A percentile compares a stretch with the other conserved stretches of the same genome.
phyloP scores from a whole-genome alignment of 2,113 vertebrate species.

The Microcebus tavaratra region DNA sequence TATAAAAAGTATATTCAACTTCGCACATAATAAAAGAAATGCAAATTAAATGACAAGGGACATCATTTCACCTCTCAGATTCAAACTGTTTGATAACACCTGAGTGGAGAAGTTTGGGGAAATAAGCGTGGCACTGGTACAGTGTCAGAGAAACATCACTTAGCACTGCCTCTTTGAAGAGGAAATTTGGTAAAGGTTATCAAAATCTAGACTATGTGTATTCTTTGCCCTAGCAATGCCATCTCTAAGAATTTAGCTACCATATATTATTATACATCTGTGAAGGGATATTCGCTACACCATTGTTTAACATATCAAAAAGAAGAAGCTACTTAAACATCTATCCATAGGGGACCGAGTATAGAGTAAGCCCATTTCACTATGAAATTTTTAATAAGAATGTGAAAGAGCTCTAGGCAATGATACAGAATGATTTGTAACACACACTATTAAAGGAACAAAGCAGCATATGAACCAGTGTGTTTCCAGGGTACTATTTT shows the following conservation, averaged over 20 bases:
- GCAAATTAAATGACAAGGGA: background rate
- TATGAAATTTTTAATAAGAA: background rate
- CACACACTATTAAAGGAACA: background rate
- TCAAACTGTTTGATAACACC: background rate
- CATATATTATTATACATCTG: background rate
- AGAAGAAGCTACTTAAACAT: background rate
- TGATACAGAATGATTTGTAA: background rate
- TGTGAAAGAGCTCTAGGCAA: background rate
- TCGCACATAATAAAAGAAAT: background rate
- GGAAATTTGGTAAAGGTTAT: background rate
- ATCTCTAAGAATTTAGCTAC: background rate
- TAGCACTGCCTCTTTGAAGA: background rate
- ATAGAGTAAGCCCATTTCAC: background rate
- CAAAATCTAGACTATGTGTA: background rate
- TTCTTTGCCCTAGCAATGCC: background rate
- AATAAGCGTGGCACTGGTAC: accelerated
- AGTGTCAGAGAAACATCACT: no score
- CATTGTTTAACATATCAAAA: background rate
- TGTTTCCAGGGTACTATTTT: background rate
- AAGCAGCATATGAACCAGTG: background rate
- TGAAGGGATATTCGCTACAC: background rate
- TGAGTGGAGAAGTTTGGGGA: background rate
- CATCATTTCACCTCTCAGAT: background rate
- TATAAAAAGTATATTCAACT: background rate
- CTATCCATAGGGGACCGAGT: background rate